phyloP scores from a whole-genome alignment of 2,888 invertebrate species.

The Orthonevra nobilis region DNA sequence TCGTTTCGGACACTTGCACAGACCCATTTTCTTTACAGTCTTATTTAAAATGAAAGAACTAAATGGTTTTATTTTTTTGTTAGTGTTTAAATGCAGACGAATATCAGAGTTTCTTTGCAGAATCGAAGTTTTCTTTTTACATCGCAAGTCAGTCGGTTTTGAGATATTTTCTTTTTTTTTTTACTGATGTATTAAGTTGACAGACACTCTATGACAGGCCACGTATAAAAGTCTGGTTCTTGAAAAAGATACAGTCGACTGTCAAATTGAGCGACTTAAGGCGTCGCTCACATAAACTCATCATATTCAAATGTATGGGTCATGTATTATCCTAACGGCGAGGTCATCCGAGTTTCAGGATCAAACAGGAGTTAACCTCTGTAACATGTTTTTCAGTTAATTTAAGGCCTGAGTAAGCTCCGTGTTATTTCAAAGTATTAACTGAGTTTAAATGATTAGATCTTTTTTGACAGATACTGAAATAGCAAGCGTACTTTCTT shows the following conservation, averaged over 20 bases:
- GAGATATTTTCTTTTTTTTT: constrained; percentile 20
- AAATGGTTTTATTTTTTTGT: neutral
- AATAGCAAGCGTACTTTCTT: too few species aligned
- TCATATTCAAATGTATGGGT: too few species aligned
- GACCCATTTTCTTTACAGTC: constrained; percentile 86
- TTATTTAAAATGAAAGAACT: constrained; percentile 19
- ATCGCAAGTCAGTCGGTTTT: constrained; percentile 38
- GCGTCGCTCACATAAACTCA: neutral
- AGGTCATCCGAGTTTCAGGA: too few species aligned
- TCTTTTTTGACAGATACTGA: too few species aligned
- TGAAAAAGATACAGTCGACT: constrained; percentile 28
- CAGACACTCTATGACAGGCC: constrained; percentile 54
- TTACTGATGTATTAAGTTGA: constrained; percentile 40
- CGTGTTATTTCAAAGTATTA: too few species aligned
- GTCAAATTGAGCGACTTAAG: constrained; percentile 36
- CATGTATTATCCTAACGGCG: too few species aligned
- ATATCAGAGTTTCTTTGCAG: neutral
- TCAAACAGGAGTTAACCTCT: too few species aligned
- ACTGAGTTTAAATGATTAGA: too few species aligned
- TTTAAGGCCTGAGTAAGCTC: too few species aligned
- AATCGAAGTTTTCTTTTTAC: constrained; percentile 34
- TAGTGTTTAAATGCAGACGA: constrained; percentile 37
- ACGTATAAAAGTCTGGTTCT: constrained; percentile 54
- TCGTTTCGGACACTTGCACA: constrained; percentile 98
- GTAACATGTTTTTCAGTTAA: too few species aligned